These are phyloP conservation scores for Erebia ligea DNA, from an alignment of 2,888 invertebrate genomes.

Conservation along the genomic window DNA sequence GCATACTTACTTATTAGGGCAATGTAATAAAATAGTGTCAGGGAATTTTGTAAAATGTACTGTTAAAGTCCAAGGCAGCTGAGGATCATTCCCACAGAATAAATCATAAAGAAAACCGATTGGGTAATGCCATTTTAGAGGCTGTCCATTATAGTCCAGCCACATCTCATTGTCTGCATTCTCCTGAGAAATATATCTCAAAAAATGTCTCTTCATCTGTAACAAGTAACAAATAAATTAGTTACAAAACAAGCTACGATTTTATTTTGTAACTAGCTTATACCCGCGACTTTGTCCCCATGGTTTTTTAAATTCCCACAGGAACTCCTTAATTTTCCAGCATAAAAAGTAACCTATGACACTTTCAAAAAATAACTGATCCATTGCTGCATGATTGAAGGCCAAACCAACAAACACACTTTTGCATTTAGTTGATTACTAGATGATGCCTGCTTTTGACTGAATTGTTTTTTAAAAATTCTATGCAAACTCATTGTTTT, in stretches of 20 bases:
- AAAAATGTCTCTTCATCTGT: slow-evolving; percentile 94
- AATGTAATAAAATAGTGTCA: slow-evolving; percentile 93
- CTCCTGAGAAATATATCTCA: slow-evolving; percentile 90
- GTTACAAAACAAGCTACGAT: neutral
- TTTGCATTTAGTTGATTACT: too few species aligned
- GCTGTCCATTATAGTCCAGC: slow-evolving; percentile 96
- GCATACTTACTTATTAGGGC: slow-evolving; percentile 88
- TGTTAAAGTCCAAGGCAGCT: slow-evolving; percentile 95
- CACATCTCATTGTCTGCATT: slow-evolving; percentile 95
- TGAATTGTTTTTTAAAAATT: too few species aligned
- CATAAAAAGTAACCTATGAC: too few species aligned
- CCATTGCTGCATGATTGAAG: too few species aligned
- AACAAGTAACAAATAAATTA: slow-evolving; percentile 41
- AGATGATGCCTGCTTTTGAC: too few species aligned
- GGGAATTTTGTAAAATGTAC: slow-evolving; percentile 98
- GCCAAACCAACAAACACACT: too few species aligned
- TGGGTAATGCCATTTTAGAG: slow-evolving; percentile 94
- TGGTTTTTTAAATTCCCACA: too few species aligned
- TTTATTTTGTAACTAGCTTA: neutral
- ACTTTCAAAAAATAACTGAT: too few species aligned
- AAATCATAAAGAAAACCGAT: slow-evolving; percentile 97
- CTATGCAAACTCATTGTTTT: too few species aligned
- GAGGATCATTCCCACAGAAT: slow-evolving; percentile 85
- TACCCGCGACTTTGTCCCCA: too few species aligned
- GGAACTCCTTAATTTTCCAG: too few species aligned